phyloP scores from a whole-genome alignment of 2,888 invertebrate species.

The Electrophaes corylata region DNA sequence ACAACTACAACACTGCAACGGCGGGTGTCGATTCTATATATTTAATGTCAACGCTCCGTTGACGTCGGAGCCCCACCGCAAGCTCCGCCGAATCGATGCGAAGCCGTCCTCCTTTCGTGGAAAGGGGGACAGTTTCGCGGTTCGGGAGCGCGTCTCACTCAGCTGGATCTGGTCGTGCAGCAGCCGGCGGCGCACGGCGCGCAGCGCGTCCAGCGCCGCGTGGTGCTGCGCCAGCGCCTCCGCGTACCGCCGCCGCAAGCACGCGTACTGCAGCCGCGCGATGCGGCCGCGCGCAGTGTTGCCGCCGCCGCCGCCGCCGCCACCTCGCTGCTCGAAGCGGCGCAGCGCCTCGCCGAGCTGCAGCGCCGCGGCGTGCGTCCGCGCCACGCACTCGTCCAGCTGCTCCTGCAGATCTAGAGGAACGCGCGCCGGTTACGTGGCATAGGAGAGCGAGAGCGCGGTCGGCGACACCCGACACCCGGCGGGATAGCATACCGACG shows the following conservation, averaged over 20 bases:
- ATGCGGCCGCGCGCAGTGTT: constrained; percentile 77
- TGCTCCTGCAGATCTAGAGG: constrained; percentile 84
- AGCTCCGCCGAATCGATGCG: too few species aligned
- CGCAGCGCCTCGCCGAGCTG: constrained; percentile 83
- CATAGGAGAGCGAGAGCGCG: too few species aligned
- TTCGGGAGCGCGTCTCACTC: constrained; percentile 69
- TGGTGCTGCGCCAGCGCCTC: constrained; percentile 81
- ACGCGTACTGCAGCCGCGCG: constrained; percentile 76
- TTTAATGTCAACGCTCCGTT: too few species aligned
- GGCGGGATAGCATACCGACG: too few species aligned
- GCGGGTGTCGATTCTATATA: too few species aligned
- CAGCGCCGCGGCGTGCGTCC: constrained; percentile 78
- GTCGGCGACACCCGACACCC: too few species aligned
- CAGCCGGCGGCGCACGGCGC: constrained; percentile 78
- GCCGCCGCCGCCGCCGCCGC: constrained; percentile 54
- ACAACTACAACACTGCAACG: too few species aligned
- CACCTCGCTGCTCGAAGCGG: constrained; percentile 63
- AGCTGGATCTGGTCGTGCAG: constrained; percentile 84
- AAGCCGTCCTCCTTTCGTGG: too few species aligned
- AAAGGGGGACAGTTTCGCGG: too few species aligned
- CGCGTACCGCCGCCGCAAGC: constrained; percentile 73
- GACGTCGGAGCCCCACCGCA: too few species aligned
- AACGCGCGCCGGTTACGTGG: not conserved
- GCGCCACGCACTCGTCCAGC: constrained; percentile 81
- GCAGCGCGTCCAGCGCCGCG: constrained; percentile 77